Base-by-base conservation (phyloP, 2,797 vertebrate species). In the Odontamblyopus rebecca region DNA sequence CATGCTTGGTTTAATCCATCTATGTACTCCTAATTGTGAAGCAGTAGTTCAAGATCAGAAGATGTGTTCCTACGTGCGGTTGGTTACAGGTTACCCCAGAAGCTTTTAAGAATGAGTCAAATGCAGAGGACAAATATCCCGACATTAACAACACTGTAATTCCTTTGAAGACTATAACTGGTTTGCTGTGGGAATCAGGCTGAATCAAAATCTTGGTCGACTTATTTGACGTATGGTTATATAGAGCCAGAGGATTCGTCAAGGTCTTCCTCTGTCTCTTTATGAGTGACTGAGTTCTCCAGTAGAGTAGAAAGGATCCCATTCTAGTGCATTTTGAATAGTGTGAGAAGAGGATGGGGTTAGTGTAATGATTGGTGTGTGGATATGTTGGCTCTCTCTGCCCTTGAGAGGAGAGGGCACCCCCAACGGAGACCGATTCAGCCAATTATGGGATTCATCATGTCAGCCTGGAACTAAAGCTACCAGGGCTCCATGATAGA, bases 251-350 rank as follows among this genome's bases (percentile, higher is more conserved):
- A 15, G 82, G 83, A 69, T 76, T 80, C 88, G 88, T 92, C 86
- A 89, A 91, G 86, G 88, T 88, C 81, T 85, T 77, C 73, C 72
- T 69, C 35, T 73, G 64, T 78, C 56, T 72, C 54, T 61, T 51
- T 73, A 74, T 68, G 71, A 72, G 67, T 56, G 65, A 71, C 13
- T 67, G 82, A 2, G 35, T 38, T 38, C 35, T 48, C 44, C 44
- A 15, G 79, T 82, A 86, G 82, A 87, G 86, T 84, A 67, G 66
- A 89, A 80, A 85, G 87, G 78, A 88, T 86, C 85, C 53, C 78
- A 85, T 72, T 71, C 76, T 86, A 85, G 82, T 82, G 82, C 73
- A 79, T 85, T 75, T 80, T 81, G 80, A 84, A 80, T 77, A 79
- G 84, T 76, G 70, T 81, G 83, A 82, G 74, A 79, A 85, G 84